phyloP scores from a whole-genome alignment of 2,797 vertebrate genomes.

The Rhabdomys pumilio region DNA sequence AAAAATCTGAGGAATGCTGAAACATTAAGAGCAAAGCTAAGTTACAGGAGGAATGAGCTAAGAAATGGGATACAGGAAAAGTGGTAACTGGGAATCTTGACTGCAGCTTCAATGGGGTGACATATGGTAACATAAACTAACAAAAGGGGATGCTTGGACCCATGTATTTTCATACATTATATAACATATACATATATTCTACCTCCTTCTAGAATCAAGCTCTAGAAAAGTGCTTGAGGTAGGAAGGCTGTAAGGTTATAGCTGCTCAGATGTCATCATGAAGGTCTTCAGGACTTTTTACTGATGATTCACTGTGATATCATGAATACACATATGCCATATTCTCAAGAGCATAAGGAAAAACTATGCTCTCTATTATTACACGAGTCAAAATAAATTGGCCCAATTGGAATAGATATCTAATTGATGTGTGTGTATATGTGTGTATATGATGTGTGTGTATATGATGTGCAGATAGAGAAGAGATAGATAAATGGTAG shows the following conservation, averaged over 20 bases:
- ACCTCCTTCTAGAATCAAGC: slow-evolving; percentile 17
- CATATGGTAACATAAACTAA: background rate
- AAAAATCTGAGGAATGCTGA: slow-evolving; percentile 18
- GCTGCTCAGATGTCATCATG: background rate
- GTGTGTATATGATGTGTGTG: background rate
- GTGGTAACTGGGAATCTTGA: background rate
- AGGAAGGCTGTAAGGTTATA: background rate
- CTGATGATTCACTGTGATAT: background rate
- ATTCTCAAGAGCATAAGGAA: slow-evolving; percentile 30
- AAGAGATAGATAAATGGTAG: background rate
- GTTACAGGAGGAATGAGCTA: slow-evolving; percentile 52
- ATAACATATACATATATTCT: background rate
- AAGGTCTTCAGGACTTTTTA: slow-evolving; percentile 2
- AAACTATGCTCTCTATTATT: slow-evolving; percentile 21
- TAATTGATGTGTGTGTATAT: background rate
- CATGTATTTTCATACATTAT: background rate
- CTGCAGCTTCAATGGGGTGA: background rate
- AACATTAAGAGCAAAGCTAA: slow-evolving; percentile 44
- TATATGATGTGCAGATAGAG: background rate
- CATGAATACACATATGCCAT: slow-evolving; percentile 1
- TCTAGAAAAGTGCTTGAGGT: background rate
- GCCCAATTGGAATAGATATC: background rate
- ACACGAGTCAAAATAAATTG: slow-evolving; percentile 50
- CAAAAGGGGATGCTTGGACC: slow-evolving; percentile 34
- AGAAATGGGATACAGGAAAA: background rate